Evolutionary conservation across 2,797 vertebrate genomes (phyloP).

Genomic region (Lemur catta): DNA sequence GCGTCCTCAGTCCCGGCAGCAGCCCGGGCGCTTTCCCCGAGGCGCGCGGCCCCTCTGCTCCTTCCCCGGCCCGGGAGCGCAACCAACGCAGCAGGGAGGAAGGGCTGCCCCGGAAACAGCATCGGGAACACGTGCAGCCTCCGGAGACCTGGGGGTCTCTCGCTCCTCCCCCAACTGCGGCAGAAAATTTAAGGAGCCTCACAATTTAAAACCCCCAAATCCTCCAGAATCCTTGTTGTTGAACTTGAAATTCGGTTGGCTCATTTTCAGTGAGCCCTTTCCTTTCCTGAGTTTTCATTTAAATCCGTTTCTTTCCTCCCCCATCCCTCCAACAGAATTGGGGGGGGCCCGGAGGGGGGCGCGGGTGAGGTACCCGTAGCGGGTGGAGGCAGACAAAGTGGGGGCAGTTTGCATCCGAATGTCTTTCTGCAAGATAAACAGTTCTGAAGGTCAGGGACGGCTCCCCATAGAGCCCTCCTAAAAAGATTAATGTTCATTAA

Average conservation of each 20-base stretch:
- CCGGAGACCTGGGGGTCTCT: neutral
- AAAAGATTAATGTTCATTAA: slow-evolving; percentile 14
- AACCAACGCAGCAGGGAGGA: neutral
- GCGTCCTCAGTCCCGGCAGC: neutral
- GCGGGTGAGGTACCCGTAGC: neutral
- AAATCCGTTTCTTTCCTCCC: neutral
- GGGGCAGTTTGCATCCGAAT: neutral
- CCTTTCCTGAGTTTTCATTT: slow-evolving; percentile 19
- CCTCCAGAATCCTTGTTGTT: neutral
- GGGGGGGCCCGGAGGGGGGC: too few species aligned
- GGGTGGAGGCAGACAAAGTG: too few species aligned
- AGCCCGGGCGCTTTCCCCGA: neutral
- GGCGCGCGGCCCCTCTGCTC: neutral
- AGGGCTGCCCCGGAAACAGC: neutral
- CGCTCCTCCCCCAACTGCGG: slow-evolving; percentile 67
- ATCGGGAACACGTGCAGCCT: neutral
- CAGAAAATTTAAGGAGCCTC: slow-evolving; percentile 49
- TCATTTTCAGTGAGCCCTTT: neutral
- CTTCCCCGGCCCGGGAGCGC: neutral
- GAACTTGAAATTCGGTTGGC: slow-evolving; percentile 11
- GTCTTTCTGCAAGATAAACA: slow-evolving; percentile 44
- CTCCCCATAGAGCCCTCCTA: neutral
- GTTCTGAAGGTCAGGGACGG: slow-evolving; percentile 69
- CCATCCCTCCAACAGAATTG: neutral
- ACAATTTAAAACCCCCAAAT: slow-evolving; percentile 12